A percentile compares a stretch with the other conserved stretches of the same genome.
These are phyloP conservation scores for Griposia aprilina DNA, from an alignment of 2,888 invertebrate species.

Conservation along the genomic window DNA sequence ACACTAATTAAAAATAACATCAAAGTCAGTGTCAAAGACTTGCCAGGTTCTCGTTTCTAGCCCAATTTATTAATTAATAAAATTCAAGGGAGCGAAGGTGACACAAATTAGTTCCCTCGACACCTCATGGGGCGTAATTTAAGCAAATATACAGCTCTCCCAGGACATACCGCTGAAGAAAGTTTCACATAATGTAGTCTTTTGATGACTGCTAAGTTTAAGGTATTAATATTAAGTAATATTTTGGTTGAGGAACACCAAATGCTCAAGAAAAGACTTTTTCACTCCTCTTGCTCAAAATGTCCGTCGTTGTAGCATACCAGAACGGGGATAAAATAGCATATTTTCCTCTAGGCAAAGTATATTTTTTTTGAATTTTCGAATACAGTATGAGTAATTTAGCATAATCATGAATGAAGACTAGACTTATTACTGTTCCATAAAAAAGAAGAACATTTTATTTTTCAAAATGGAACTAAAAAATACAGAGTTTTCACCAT, in stretches of 20 bases:
- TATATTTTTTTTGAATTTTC: too few relatives aligned
- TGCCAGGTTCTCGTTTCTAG: constrained; percentile 4
- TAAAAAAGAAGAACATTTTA: too few relatives aligned
- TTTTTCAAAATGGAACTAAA: too few relatives aligned
- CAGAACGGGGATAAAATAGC: too few relatives aligned
- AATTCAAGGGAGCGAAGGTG: constrained; percentile 31
- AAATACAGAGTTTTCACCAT: too few relatives aligned
- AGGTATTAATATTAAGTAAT: not conserved
- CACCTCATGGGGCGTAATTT: constrained; percentile 37
- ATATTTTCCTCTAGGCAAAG: too few relatives aligned
- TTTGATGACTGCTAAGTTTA: constrained; percentile 9
- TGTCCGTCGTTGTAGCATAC: too few relatives aligned
- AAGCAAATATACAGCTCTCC: constrained; percentile 39
- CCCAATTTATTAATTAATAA: constrained; percentile 55
- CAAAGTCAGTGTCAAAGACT: constrained; percentile 7
- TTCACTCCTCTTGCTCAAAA: too few relatives aligned
- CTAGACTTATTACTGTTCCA: too few relatives aligned
- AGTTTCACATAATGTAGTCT: constrained; percentile 39
- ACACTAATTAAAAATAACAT: not conserved
- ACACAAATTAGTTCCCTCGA: constrained; percentile 49
- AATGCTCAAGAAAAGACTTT: not conserved
- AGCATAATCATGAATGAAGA: too few relatives aligned
- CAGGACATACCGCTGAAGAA: constrained; percentile 34
- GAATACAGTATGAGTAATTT: too few relatives aligned
- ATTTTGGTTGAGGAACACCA: not conserved